Evolutionary conservation across 2,888 invertebrate species (phyloP).

Genomic region (Pachymerium ferrugineum): DNA sequence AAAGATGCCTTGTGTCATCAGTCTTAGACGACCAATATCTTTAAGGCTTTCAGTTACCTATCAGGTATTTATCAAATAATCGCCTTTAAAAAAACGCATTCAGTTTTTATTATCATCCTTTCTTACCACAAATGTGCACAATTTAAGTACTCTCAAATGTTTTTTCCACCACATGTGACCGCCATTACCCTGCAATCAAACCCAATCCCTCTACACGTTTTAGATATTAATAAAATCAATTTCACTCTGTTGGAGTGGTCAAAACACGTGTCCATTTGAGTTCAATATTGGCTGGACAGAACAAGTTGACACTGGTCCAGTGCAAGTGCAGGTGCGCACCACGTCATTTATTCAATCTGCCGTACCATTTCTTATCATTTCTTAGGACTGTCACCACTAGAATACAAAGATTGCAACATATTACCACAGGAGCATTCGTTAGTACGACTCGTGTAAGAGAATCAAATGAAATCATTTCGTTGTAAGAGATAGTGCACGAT

Average conservation of each 20-base stretch:
- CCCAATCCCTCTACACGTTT: neutral
- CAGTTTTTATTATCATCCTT: no score
- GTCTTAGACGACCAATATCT: no score
- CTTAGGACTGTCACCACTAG: constrained; percentile 11
- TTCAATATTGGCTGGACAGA: neutral
- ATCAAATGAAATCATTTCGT: neutral
- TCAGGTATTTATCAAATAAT: no score
- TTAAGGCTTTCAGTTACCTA: no score
- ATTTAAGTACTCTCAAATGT: no score
- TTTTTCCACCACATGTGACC: neutral
- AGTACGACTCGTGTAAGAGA: neutral
- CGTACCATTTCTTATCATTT: constrained; percentile 16
- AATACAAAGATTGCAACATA: constrained; percentile 23
- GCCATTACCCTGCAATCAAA: neutral
- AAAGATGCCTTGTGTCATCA: no score
- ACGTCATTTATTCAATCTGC: constrained; percentile 5
- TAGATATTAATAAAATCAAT: constrained; percentile 10
- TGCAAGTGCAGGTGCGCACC: constrained; percentile 5
- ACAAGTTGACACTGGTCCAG: neutral
- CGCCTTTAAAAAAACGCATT: no score
- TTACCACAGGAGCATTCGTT: neutral
- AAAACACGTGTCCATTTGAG: neutral
- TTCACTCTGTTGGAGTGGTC: no score
- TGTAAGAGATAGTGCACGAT: neutral
- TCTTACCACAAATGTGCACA: no score